Evolutionary conservation across 2,888 invertebrate genomes (phyloP).

Genomic region (Gortyna flavago): DNA sequence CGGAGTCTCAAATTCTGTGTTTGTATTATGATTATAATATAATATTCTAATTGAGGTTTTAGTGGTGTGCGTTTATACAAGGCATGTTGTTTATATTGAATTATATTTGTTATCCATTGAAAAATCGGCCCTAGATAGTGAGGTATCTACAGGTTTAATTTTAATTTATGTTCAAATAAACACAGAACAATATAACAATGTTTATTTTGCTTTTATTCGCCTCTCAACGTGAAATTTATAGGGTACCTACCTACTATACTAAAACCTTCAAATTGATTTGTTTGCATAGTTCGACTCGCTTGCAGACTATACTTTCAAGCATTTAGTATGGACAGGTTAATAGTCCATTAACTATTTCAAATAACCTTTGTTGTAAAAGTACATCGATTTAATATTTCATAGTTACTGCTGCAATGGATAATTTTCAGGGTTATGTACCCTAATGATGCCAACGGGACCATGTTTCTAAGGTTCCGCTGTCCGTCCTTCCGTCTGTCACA

Average conservation of each 20-base stretch:
- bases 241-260: background rate
- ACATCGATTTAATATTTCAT: background rate
- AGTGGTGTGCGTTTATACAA: too few relatives aligned
- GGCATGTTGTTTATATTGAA: background rate
- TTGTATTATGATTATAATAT: background rate
- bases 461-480: background rate
- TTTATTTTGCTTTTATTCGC: background rate
- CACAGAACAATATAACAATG: background rate
- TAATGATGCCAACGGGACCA: background rate
- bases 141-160: background rate
- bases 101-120: background rate
- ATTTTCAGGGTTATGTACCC: background rate
- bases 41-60: background rate
- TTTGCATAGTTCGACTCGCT: conserved; percentile 5
- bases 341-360: conserved; percentile 7
- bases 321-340: conserved; percentile 18
- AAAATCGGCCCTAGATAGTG: background rate
- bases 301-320: background rate
- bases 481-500: background rate
- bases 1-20: too few relatives aligned
- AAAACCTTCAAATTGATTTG: conserved; percentile 6
- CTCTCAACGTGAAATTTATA: background rate
- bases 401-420: background rate
- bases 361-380: background rate
- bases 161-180: background rate